A percentile compares a stretch with the other conserved stretches of the same genome.
Conservation (phyloP, 2,888 invertebrate genomes). For the Lepidocyrtoides sp. region DNA sequence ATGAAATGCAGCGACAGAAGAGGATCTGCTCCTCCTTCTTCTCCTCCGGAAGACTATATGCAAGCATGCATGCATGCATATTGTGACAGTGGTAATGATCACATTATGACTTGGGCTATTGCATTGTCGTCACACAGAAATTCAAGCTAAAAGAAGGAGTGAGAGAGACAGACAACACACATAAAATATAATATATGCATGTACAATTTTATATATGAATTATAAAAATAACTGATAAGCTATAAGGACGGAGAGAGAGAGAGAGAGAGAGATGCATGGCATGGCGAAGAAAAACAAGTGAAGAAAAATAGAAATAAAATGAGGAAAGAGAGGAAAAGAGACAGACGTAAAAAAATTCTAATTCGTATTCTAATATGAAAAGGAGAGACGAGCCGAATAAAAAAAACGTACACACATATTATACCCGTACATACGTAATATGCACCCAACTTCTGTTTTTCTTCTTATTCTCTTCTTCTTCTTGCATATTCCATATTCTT, state of each 20-base stretch:
- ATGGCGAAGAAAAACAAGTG: conserved; percentile 47
- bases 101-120: conserved; percentile 55
- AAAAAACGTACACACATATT: conserved; percentile 13
- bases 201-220: conserved; percentile 53
- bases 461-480: not conserved
- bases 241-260: too few species aligned
- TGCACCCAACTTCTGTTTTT: conserved; percentile 8
- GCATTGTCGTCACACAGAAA: conserved; percentile 58
- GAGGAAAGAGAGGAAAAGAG: conserved; percentile 51
- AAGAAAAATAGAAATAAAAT: conserved; percentile 55
- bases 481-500: conserved; percentile 40
- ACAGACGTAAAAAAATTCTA: conserved; percentile 49
- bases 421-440: not conserved
- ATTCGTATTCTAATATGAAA: conserved; percentile 47
- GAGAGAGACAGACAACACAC: conserved; percentile 15
- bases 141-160: not conserved
- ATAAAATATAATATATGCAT: not conserved
- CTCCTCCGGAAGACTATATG: conserved; percentile 34
- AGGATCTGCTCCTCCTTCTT: conserved; percentile 42
- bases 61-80: not conserved
- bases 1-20: conserved; percentile 75
- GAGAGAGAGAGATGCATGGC: conserved; percentile 18
- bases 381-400: conserved; percentile 27
- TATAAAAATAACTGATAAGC: conserved; percentile 37
- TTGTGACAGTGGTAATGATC: conserved; percentile 52